phyloP scores from a whole-genome alignment of 2,797 vertebrate species.

The Crypturellus tataupa region DNA sequence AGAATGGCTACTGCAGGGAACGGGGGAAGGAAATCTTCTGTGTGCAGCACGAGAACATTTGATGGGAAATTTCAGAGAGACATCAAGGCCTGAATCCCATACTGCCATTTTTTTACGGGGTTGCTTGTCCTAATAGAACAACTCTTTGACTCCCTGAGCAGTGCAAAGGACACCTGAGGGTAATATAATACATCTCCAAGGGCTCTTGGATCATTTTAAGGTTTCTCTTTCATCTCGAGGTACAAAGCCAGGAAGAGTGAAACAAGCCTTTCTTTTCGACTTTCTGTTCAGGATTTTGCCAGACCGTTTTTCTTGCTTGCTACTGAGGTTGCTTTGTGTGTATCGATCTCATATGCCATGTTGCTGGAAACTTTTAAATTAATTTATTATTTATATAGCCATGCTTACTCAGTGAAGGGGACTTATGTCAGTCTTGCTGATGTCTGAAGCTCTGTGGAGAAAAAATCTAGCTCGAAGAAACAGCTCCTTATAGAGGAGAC shows the following conservation, averaged over 20 bases:
- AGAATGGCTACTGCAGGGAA: not conserved
- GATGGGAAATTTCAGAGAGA: not conserved
- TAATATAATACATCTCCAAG: not conserved
- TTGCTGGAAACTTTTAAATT: slow-evolving; percentile 40
- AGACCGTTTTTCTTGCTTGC: slow-evolving; percentile 61
- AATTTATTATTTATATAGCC: slow-evolving; percentile 80
- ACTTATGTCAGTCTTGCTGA: slow-evolving; percentile 56
- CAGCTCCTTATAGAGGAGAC: not conserved
- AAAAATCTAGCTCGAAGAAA: not conserved
- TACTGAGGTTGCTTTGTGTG: slow-evolving; percentile 17
- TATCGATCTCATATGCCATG: slow-evolving; percentile 34
- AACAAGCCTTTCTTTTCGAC: not conserved
- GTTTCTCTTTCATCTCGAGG: not conserved
- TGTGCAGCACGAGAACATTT: not conserved
- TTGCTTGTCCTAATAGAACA: not conserved
- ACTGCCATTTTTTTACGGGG: not conserved
- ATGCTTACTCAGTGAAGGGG: slow-evolving; percentile 75
- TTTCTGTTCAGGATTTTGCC: slow-evolving; percentile 53
- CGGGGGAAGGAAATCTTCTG: accelerated
- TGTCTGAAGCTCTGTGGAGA: slow-evolving; percentile 47
- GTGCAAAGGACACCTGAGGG: not conserved
- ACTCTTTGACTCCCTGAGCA: not conserved
- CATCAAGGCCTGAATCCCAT: not conserved
- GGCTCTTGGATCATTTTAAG: not conserved
- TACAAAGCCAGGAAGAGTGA: slow-evolving; percentile 1